phyloP scores from a whole-genome alignment of 2,888 invertebrate species.

The Troides helena region DNA sequence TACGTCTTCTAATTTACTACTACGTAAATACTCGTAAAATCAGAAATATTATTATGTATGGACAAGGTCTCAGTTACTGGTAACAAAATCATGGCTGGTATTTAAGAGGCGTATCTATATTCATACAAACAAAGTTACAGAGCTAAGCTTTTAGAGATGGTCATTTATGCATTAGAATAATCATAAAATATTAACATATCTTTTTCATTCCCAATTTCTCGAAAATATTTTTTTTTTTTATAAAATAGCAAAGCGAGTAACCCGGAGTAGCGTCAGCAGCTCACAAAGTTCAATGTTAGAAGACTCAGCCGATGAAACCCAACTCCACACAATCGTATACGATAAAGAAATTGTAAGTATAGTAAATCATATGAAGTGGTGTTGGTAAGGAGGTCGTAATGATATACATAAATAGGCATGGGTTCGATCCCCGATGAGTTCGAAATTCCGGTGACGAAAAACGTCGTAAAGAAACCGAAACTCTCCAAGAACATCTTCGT shows the following conservation, averaged over 20 bases:
- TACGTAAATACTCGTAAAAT: too few species aligned
- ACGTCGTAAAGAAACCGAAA: too few species aligned
- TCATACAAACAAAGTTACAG: too few species aligned
- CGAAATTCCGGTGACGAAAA: too few species aligned
- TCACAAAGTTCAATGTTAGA: constrained; percentile 45
- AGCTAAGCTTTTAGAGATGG: too few species aligned
- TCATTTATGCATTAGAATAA: not conserved
- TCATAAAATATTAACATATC: not conserved
- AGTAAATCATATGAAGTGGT: not conserved
- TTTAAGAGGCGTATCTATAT: too few species aligned
- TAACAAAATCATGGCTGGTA: too few species aligned
- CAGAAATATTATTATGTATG: too few species aligned
- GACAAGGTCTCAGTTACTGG: too few species aligned
- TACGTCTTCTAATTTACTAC: too few species aligned
- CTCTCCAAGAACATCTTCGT: too few species aligned
- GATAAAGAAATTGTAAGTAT: constrained; percentile 59
- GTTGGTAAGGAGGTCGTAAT: not conserved
- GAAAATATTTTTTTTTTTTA: not conserved
- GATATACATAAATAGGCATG: not conserved
- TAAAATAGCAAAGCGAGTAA: constrained; percentile 30
- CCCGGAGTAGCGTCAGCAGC: constrained; percentile 51
- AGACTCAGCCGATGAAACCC: constrained; percentile 63
- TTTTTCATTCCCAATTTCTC: not conserved
- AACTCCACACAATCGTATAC: constrained; percentile 72
- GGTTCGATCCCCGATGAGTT: too few species aligned